Conservation (phyloP, 2,888 invertebrate genomes). For the Anthophora plumipes region DNA sequence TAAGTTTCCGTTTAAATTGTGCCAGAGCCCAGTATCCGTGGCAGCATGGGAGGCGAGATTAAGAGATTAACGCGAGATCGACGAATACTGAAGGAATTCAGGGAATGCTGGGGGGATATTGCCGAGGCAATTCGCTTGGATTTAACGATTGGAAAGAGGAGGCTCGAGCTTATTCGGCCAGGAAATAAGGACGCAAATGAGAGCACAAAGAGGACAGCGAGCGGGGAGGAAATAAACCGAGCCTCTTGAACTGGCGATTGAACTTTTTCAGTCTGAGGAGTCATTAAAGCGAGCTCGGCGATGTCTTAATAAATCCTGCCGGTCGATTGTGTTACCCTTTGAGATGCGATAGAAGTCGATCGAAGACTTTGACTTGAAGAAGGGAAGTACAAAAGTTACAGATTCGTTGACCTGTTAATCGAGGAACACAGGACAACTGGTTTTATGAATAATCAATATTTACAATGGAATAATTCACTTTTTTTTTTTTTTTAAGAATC, state of each 20-base stretch:
- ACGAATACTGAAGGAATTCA: constrained; percentile 35
- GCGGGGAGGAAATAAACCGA: constrained; percentile 20
- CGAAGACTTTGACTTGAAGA: too few species aligned
- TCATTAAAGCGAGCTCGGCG: background rate
- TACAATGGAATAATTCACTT: too few species aligned
- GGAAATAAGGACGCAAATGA: constrained; percentile 46
- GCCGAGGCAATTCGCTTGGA: constrained; percentile 29
- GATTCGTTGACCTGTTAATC: too few species aligned
- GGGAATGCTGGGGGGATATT: constrained; percentile 15
- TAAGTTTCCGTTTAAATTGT: constrained; percentile 28
- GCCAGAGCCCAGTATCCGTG: constrained; percentile 1
- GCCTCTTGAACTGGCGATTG: constrained; percentile 27
- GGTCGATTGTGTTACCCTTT: background rate
- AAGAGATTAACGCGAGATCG: constrained; percentile 46
- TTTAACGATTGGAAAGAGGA: constrained; percentile 45
- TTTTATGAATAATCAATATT: too few species aligned
- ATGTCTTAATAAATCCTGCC: constrained; percentile 10
- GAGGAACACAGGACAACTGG: too few species aligned
- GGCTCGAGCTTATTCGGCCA: constrained; percentile 17
- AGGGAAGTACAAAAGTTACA: too few species aligned
- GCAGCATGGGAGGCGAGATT: constrained; percentile 5
- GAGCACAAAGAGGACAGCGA: constrained; percentile 5
- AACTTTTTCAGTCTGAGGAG: constrained; percentile 8
- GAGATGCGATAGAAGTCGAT: background rate
- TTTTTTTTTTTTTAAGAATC: too few species aligned